Conservation (phyloP, 2,797 vertebrate species). For the Hypotaenidia okinawae region DNA sequence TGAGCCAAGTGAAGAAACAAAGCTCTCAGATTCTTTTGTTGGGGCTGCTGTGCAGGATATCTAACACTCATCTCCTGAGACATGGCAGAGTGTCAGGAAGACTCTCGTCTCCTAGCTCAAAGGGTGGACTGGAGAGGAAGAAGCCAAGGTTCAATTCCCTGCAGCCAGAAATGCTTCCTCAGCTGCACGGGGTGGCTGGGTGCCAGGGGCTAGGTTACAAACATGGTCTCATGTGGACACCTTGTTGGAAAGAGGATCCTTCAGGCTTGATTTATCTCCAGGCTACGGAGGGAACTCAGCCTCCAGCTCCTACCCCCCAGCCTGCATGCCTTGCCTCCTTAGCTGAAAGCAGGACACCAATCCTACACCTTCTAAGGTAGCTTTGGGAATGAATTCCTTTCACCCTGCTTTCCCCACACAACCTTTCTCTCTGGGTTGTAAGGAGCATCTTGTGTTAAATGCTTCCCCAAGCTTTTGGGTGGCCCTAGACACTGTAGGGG, state of each 20-base stretch:
- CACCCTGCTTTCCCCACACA: background rate
- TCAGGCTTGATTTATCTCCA: background rate
- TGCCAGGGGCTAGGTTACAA: background rate
- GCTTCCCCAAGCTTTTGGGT: background rate
- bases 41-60: background rate
- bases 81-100: background rate
- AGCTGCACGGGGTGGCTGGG: rapidly evolving
- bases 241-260: conserved; percentile 30
- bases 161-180: background rate
- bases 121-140: background rate
- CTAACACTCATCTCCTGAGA: background rate
- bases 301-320: background rate
- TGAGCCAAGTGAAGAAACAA: background rate
- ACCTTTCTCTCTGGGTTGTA: background rate
- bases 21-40: background rate
- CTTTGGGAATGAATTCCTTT: background rate
- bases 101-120: background rate
- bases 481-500: background rate
- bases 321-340: background rate
- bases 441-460: background rate
- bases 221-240: background rate
- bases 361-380: background rate
- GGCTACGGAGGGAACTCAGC: background rate
- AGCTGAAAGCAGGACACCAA: background rate
- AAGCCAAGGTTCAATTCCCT: rapidly evolving